phyloP scores from a whole-genome alignment of 2,797 vertebrate genomes.

The Luscinia luscinia region DNA sequence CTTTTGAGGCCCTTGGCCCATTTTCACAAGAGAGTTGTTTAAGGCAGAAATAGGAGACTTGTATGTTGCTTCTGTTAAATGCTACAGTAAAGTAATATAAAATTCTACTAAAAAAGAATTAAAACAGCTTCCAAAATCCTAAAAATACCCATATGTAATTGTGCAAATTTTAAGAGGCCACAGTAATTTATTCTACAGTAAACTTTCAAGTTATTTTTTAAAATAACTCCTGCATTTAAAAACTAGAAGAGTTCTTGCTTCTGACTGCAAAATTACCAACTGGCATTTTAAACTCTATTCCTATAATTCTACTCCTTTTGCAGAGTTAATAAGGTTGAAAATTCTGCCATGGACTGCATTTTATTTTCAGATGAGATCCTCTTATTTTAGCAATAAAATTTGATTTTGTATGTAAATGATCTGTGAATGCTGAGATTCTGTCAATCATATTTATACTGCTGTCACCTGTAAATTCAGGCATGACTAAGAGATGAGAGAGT shows the following conservation, averaged over 20 bases:
- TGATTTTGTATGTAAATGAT: background rate
- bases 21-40: conserved; percentile 73
- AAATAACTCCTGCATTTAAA: background rate
- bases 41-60: conserved; percentile 74
- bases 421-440: background rate
- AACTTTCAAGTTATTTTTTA: background rate
- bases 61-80: conserved; percentile 75
- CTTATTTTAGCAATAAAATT: background rate
- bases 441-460: background rate
- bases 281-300: background rate
- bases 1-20: conserved; percentile 77
- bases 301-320: background rate
- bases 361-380: background rate
- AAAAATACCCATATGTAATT: background rate
- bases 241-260: background rate
- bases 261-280: background rate
- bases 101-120: background rate
- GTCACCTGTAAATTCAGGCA: background rate
- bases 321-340: background rate
- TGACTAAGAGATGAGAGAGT: background rate
- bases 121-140: background rate
- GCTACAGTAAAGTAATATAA: conserved; percentile 39
- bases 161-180: background rate
- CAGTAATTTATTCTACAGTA: background rate
- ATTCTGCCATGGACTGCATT: background rate